Evolutionary conservation across 2,113 vertebrate genomes (phyloP).

Genomic region (Alligator mississippiensis): DNA sequence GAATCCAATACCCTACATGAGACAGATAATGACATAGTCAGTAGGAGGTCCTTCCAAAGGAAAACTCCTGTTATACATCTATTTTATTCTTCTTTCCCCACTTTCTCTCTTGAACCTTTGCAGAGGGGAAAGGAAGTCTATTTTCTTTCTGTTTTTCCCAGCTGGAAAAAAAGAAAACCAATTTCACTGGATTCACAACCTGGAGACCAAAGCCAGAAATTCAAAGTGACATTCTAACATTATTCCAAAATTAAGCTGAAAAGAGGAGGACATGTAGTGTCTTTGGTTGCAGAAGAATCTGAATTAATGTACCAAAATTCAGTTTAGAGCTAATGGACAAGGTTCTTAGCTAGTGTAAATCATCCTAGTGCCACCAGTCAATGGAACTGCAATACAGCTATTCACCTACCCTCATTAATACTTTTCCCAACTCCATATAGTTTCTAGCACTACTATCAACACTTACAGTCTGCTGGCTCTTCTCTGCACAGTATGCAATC

Average conservation of each 20-base stretch:
- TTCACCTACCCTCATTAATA: neutral
- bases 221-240: slow-evolving; percentile 38
- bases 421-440: neutral
- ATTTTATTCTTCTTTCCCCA: neutral
- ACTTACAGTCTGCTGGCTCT: rapidly evolving
- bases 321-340: neutral
- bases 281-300: neutral
- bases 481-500: neutral
- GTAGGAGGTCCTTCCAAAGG: slow-evolving; percentile 62
- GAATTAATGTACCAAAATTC: slow-evolving; percentile 21
- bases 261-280: neutral
- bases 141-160: neutral
- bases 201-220: slow-evolving; percentile 52
- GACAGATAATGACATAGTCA: slow-evolving; percentile 64
- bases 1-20: slow-evolving; percentile 69
- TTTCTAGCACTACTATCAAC: rapidly evolving
- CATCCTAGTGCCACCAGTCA: slow-evolving; percentile 33
- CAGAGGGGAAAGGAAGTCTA: slow-evolving; percentile 1
- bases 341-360: neutral
- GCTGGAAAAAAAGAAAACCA: slow-evolving; percentile 33
- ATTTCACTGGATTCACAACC: slow-evolving; percentile 1
- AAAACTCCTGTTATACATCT: neutral
- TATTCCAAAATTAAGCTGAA: slow-evolving; percentile 6
- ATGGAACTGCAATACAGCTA: neutral
- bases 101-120: slow-evolving; percentile 27